These are phyloP conservation scores for Drymodes brunneopygia DNA, from an alignment of 2,113 vertebrate species.

Conservation along the genomic window DNA sequence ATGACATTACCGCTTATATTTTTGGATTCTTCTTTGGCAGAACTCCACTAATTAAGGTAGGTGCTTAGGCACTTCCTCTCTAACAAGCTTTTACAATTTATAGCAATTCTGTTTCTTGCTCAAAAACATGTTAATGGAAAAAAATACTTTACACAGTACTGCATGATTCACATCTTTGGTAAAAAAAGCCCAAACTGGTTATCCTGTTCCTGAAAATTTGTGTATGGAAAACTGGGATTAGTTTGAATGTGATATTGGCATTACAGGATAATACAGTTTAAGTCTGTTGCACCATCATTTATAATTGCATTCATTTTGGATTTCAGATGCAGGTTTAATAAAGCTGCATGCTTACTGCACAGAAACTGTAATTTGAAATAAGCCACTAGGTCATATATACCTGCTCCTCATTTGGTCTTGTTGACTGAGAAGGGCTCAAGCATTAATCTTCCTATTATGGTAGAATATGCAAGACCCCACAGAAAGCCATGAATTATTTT, in stretches of 20 bases:
- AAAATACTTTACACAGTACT: not conserved
- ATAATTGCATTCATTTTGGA: not conserved
- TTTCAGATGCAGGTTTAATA: not conserved
- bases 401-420: not conserved
- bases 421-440: not conserved
- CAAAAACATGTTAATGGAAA: not conserved
- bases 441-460: not conserved
- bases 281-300: not conserved
- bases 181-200: not conserved
- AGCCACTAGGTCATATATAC: not conserved
- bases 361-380: not conserved
- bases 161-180: not conserved
- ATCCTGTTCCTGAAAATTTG: not conserved
- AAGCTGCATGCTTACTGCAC: not conserved
- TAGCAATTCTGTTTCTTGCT: not conserved
- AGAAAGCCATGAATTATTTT: not conserved
- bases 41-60: constrained; percentile 96
- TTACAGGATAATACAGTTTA: not conserved
- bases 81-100: not conserved
- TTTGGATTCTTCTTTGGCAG: constrained; percentile 98
- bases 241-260: not conserved
- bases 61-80: not conserved
- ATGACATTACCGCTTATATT: constrained; percentile 95
- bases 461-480: not conserved
- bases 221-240: not conserved